Evolutionary conservation across 2,113 vertebrate species (phyloP).

Genomic region (Tringa solitaria): DNA sequence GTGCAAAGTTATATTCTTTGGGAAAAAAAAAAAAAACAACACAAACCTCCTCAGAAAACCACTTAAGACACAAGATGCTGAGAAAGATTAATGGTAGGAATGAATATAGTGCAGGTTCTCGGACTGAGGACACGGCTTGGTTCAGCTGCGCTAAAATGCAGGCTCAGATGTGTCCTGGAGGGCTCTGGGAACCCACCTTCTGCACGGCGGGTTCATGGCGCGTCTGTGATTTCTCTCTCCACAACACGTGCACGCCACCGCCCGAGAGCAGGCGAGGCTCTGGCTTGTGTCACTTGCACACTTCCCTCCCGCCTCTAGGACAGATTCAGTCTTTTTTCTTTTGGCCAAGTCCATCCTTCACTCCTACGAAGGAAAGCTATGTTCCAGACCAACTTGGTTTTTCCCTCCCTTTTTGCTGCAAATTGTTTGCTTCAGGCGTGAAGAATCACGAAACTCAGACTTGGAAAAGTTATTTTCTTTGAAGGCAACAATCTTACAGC

Average conservation of each 20-base stretch:
- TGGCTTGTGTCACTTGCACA: slow-evolving; percentile 9
- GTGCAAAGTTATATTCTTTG: not conserved
- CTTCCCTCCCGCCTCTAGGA: not conserved
- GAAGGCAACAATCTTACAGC: not conserved
- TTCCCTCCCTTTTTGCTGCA: not conserved
- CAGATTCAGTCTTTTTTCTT: not conserved
- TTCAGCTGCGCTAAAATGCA: not conserved
- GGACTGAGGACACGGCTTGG: not conserved
- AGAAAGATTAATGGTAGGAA: not conserved
- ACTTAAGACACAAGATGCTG: not conserved
- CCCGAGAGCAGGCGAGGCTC: not conserved
- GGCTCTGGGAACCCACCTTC: not conserved
- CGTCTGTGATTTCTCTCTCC: not conserved
- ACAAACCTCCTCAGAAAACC: not conserved
- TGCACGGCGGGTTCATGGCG: not conserved
- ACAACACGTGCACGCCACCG: not conserved
- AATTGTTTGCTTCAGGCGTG: not conserved
- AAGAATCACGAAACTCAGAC: not conserved
- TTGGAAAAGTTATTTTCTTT: not conserved
- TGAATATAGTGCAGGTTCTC: not conserved
- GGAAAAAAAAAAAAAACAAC: not conserved
- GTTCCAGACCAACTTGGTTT: not conserved
- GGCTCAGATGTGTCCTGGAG: not conserved
- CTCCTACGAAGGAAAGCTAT: not conserved
- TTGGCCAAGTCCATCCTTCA: not conserved